Evolutionary conservation across 2,888 invertebrate species (phyloP).

Genomic region (Thyatira batis): DNA sequence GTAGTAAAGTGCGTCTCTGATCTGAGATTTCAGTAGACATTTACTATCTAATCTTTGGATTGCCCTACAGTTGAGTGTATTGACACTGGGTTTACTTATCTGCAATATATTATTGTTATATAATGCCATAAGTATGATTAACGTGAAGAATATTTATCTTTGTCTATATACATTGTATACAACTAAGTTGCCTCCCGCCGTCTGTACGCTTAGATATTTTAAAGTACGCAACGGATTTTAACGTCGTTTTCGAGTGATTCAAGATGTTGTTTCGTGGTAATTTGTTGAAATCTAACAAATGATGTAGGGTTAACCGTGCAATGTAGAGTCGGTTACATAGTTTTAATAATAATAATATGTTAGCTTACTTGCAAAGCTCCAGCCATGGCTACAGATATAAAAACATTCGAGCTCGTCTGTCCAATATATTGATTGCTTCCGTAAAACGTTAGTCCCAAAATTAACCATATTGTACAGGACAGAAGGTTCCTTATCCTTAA

Average conservation of each 20-base stretch:
- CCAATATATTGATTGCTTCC: conserved; percentile 90
- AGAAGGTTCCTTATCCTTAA: conserved; percentile 84
- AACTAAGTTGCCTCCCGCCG: no score
- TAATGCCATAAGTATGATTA: not conserved
- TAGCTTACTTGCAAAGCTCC: conserved; percentile 54
- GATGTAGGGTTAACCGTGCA: no score
- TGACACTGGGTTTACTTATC: not conserved
- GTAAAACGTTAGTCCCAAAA: conserved; percentile 90
- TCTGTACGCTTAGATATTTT: no score
- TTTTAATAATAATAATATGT: not conserved
- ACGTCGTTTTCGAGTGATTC: no score
- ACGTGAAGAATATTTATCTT: no score
- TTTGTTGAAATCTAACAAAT: no score
- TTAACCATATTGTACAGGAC: conserved; percentile 87
- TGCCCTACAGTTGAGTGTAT: not conserved
- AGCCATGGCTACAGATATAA: conserved; percentile 86
- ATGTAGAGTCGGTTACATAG: no score
- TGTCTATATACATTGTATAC: no score
- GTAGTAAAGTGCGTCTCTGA: not conserved
- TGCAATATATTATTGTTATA: not conserved
- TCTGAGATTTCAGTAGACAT: not conserved
- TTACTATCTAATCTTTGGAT: not conserved
- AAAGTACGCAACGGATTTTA: no score
- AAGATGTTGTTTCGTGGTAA: no score
- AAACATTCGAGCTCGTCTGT: conserved; percentile 88